Base-by-base conservation (phyloP, 2,113 vertebrate genomes). In the Melanotaenia duboulayi region DNA sequence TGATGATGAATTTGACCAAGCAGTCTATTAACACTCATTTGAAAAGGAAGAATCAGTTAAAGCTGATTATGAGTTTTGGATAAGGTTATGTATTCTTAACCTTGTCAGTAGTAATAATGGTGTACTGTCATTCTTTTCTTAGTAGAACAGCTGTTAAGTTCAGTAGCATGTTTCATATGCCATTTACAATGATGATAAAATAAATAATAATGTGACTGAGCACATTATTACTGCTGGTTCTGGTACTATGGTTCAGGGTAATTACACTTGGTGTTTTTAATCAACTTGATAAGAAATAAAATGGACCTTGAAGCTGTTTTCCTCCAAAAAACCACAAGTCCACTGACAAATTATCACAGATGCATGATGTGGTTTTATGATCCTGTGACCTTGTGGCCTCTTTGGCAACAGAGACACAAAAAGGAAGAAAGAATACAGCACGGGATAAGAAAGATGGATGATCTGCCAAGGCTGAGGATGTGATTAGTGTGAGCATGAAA, bases 401-500 rank as follows among this genome's bases (percentile, higher is more conserved):
- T 69, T 20, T 10, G 19, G 4, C 5, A 66, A 69, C 44, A 2
- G 52, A 64, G 32, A 59, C 1, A 64, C 35, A 25, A 19, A 35
- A 52, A 60, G 50, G 56, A 54, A 37, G 69, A 57, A 22, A 0
- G 7, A 25, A 24, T 35, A 23, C 12, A 39, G 32, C 51, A 50
- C 6, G 51, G 42, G 12, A 48, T 28, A 58, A 51, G 68, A 75
- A 50, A 78, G 76, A 89, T 54, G 37, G 67, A 81, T 35, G 57
- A 42, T 39, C 70, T 78, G 54, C 55, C 77, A 80, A 59, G 59
- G 22, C 73, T 61, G 70, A 79, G 69, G 78, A 62, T 50, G 58
- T 76, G 76, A 89, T 84, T 69, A 82, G 63, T 68, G 74, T 44
- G 50, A 75, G 69, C 14, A 25, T 69, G 71, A 39, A 74, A n/a